Conservation (phyloP, 2,797 vertebrate genomes). For the Clarias laeviceps region DNA sequence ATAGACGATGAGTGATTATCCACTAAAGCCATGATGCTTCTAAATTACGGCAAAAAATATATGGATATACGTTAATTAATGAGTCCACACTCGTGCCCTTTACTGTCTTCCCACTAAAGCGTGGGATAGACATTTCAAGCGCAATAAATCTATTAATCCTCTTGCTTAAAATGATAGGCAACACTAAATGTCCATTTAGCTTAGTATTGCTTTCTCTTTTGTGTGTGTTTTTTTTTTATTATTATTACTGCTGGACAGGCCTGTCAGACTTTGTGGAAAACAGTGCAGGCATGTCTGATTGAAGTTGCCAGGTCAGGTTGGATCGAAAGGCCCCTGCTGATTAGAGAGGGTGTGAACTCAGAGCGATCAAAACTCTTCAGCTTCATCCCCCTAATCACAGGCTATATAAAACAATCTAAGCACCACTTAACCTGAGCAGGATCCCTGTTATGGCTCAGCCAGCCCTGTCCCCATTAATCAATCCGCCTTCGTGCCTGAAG, state of each 20-base stretch:
- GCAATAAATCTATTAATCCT: slow-evolving; percentile 48
- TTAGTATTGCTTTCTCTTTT: slow-evolving; percentile 18
- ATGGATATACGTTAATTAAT: background rate
- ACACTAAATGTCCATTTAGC: slow-evolving; percentile 48
- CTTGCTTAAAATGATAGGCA: slow-evolving; percentile 35
- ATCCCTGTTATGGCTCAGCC: slow-evolving; percentile 77
- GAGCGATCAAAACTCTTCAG: slow-evolving; percentile 73
- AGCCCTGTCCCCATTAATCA: slow-evolving; percentile 85
- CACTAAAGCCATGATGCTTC: background rate
- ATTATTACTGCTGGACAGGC: slow-evolving; percentile 56
- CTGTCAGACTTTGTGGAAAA: slow-evolving; percentile 56
- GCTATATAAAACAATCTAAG: slow-evolving; percentile 81
- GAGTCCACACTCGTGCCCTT: background rate
- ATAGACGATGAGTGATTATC: background rate
- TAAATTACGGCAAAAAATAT: background rate
- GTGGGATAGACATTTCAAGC: slow-evolving; percentile 43
- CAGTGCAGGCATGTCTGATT: slow-evolving; percentile 69
- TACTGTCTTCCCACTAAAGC: slow-evolving; percentile 10
- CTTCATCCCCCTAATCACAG: slow-evolving; percentile 77
- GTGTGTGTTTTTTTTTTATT: background rate
- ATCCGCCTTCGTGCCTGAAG: slow-evolving; percentile 73
- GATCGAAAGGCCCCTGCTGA: slow-evolving; percentile 72
- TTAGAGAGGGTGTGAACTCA: slow-evolving; percentile 72
- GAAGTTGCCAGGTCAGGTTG: slow-evolving; percentile 73
- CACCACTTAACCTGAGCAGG: slow-evolving; percentile 80